phyloP scores from a whole-genome alignment of 2,888 invertebrate genomes.

The Oscheius sp. region DNA sequence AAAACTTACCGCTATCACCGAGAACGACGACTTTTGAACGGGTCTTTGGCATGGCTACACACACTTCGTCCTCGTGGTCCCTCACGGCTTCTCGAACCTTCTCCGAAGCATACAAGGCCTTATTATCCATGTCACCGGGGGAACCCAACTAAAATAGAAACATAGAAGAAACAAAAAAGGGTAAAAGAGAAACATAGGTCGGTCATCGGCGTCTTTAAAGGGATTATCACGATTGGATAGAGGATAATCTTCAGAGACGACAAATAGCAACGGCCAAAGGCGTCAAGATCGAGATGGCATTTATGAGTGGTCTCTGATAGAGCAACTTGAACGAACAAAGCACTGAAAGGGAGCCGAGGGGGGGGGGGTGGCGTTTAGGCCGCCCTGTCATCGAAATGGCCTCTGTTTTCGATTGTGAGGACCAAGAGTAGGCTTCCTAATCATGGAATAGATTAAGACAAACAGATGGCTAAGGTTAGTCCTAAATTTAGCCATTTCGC shows the following conservation, averaged over 20 bases:
- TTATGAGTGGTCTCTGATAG: background rate
- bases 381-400: conserved; percentile 28
- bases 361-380: conserved; percentile 12
- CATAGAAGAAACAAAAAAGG: background rate
- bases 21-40: conserved; percentile 52
- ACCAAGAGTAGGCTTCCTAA: background rate
- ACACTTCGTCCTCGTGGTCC: conserved; percentile 43
- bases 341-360: too few species aligned
- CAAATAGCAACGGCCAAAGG: background rate
- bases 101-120: conserved; percentile 45
- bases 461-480: background rate
- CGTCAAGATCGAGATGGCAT: background rate
- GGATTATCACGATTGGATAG: background rate
- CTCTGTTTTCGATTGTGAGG: conserved; percentile 18
- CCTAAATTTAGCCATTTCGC: background rate
- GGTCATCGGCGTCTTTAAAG: conserved; percentile 3
- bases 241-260: background rate
- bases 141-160: conserved; percentile 19
- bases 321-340: background rate
- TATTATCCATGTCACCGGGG: conserved; percentile 28
- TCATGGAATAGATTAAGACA: background rate
- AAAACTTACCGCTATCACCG: conserved; percentile 43
- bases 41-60: conserved; percentile 36
- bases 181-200: background rate
- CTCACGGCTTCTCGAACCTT: conserved; percentile 50